These are phyloP conservation scores for Nothobranchius furzeri DNA, from an alignment of 2,113 vertebrate species.

Conservation along the genomic window DNA sequence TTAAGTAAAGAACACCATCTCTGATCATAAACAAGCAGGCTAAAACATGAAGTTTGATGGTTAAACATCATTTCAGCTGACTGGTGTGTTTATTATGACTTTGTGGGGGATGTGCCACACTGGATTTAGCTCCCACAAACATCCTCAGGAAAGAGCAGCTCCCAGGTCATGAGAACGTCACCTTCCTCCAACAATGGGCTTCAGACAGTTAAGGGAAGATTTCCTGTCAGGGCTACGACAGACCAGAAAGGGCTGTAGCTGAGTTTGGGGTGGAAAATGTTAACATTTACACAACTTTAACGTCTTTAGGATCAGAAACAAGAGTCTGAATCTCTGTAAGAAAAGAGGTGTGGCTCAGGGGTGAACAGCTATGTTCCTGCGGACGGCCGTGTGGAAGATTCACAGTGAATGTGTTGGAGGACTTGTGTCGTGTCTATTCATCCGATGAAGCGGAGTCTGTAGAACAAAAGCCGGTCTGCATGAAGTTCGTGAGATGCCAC, in stretches of 20 bases:
- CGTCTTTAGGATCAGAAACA: too few relatives aligned
- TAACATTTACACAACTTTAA: too few relatives aligned
- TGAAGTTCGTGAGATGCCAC: not conserved
- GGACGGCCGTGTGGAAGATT: too few relatives aligned
- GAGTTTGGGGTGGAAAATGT: too few relatives aligned
- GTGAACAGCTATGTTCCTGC: not conserved
- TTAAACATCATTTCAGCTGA: conserved; percentile 30
- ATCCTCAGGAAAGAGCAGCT: conserved; percentile 18
- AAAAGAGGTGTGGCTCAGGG: not conserved
- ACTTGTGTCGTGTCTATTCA: not conserved
- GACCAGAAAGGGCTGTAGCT: too few relatives aligned
- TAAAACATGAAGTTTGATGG: conserved; percentile 23
- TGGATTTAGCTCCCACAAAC: conserved; percentile 35
- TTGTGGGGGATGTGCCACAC: conserved; percentile 16
- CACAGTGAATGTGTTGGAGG: too few relatives aligned
- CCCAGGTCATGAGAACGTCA: conserved; percentile 60
- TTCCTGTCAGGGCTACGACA: conserved; percentile 7
- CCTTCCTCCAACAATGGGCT: conserved; percentile 22
- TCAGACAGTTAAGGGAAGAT: conserved; percentile 12
- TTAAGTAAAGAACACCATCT: not conserved
- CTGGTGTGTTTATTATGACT: conserved; percentile 35
- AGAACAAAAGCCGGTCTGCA: not conserved
- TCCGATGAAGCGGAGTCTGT: not conserved
- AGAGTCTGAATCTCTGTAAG: too few relatives aligned
- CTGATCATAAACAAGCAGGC: not conserved